These are phyloP conservation scores for Sceloporus undulatus DNA, from an alignment of 2,113 vertebrate genomes.

Conservation along the genomic window DNA sequence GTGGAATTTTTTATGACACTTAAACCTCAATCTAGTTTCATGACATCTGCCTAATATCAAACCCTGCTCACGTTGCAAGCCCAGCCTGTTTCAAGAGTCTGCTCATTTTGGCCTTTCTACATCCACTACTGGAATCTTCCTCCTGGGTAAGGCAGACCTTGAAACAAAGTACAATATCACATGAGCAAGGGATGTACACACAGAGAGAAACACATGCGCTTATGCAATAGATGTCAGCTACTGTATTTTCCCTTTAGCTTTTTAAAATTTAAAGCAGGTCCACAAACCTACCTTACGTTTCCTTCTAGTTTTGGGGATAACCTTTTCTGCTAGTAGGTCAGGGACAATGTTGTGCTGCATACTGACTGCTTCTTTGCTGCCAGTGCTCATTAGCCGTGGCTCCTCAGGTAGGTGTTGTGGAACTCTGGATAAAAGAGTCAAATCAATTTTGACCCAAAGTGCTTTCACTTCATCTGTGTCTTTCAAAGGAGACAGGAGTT, in stretches of 20 bases:
- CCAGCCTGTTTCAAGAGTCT: background rate
- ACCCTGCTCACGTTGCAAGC: background rate
- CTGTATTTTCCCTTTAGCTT: background rate
- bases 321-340: slow-evolving; percentile 76
- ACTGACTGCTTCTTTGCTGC: slow-evolving; percentile 74
- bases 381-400: slow-evolving; percentile 71
- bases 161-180: background rate
- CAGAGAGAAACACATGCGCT: background rate
- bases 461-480: slow-evolving; percentile 88
- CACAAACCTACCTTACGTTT: slow-evolving; percentile 91
- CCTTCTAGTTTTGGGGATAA: slow-evolving; percentile 85
- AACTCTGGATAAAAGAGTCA: slow-evolving; percentile 91
- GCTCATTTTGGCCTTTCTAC: background rate
- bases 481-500: slow-evolving; percentile 81
- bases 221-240: background rate
- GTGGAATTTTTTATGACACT: background rate
- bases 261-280: background rate
- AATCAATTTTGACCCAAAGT: slow-evolving; percentile 95
- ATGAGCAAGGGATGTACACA: background rate
- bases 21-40: background rate
- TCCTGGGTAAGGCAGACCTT: background rate
- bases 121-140: background rate
- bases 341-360: slow-evolving; percentile 72
- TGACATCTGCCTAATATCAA: background rate
- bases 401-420: slow-evolving; percentile 83